Evolutionary conservation across 2,113 vertebrate species (phyloP).

Genomic region (Cynopterus brachyotis): DNA sequence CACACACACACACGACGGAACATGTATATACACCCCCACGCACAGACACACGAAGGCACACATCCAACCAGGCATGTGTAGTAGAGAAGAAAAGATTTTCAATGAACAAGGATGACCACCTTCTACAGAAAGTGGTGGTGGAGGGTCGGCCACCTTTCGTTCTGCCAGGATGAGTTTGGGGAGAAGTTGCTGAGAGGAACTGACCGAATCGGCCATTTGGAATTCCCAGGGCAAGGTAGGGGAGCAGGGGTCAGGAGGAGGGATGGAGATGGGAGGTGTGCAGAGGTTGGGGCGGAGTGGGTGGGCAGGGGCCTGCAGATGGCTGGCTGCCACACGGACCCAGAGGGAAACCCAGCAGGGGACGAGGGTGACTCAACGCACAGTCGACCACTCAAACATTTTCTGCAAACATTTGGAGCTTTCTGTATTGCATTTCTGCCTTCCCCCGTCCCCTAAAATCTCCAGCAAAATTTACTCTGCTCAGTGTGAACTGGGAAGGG

Average conservation of each 20-base stretch:
- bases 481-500: background rate
- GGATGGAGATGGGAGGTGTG: background rate
- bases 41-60: background rate
- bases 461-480: background rate
- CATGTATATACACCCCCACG: fast-evolving
- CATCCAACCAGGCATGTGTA: too few species aligned
- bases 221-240: background rate
- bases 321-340: background rate
- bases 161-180: background rate
- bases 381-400: background rate
- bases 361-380: background rate
- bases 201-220: background rate
- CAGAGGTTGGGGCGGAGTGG: fast-evolving
- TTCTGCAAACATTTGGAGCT: background rate
- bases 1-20: background rate
- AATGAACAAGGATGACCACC: background rate
- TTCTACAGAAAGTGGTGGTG: background rate
- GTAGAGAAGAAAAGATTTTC: background rate
- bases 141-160: background rate
- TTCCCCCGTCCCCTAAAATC: background rate
- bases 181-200: background rate
- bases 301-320: background rate
- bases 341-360: background rate
- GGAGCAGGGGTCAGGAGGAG: background rate
- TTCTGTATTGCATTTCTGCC: background rate